phyloP scores from a whole-genome alignment of 2,888 invertebrate species.

The Psococerastis gibbosa region DNA sequence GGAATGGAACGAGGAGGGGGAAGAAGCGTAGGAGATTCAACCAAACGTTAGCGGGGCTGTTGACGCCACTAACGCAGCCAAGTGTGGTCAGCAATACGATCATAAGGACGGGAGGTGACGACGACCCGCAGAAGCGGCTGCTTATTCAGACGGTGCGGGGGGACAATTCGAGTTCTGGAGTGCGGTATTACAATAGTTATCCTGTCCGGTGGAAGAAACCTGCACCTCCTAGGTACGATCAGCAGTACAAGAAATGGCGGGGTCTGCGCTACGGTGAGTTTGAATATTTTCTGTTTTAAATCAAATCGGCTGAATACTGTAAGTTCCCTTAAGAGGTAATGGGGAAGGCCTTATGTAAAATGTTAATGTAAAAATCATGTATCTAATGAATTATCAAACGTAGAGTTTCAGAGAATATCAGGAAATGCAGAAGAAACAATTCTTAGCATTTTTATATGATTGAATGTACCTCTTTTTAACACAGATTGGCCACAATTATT shows the following conservation, averaged over 20 bases:
- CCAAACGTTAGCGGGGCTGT: not conserved
- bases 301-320: no score
- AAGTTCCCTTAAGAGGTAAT: no score
- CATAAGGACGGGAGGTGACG: not conserved
- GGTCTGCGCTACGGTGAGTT: constrained; percentile 7
- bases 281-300: no score
- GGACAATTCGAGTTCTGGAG: not conserved
- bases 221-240: constrained; percentile 2
- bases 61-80: not conserved
- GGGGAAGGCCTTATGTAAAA: no score
- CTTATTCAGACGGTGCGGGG: constrained; percentile 1
- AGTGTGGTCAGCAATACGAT: not conserved
- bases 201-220: not conserved
- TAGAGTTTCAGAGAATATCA: no score
- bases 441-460: no score
- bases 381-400: no score
- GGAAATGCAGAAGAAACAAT: no score
- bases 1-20: not conserved
- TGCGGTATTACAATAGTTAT: not conserved
- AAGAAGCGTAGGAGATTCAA: not conserved
- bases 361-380: no score
- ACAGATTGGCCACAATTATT: no score
- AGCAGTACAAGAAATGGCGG: constrained; percentile 1
- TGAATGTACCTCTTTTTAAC: no score
- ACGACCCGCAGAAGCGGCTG: constrained; percentile 5